Evolutionary conservation across 2,113 vertebrate genomes (phyloP).

Genomic region (Zosterops borbonicus): DNA sequence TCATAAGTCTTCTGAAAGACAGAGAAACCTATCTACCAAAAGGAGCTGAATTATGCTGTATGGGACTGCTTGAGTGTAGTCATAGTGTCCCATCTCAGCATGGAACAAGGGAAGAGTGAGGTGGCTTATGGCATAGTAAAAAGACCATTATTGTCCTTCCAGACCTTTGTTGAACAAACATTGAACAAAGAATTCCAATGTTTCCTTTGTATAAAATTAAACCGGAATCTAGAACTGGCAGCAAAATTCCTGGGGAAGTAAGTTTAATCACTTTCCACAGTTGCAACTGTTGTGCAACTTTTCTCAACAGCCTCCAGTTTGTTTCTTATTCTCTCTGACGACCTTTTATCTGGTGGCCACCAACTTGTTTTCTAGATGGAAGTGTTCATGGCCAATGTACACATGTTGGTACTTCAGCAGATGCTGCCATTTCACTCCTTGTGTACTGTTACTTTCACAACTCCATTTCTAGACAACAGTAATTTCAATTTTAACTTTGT

Average conservation of each 20-base stretch:
- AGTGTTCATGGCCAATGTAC: background rate
- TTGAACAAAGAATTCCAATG: background rate
- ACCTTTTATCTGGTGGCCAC: background rate
- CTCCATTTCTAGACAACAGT: background rate
- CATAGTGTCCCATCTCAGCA: background rate
- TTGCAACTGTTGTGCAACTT: background rate
- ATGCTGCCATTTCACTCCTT: background rate
- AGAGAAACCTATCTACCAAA: background rate
- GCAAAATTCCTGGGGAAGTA: background rate
- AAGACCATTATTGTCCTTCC: background rate
- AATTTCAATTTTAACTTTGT: background rate
- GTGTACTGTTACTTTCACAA: fast-evolving
- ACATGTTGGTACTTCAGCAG: fast-evolving
- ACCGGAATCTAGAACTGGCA: background rate
- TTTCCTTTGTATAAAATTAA: background rate
- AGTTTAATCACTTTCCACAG: background rate
- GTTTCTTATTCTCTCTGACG: background rate
- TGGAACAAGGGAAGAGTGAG: background rate
- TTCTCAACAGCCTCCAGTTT: background rate
- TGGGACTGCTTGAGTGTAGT: background rate
- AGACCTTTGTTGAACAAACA: background rate
- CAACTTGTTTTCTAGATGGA: background rate
- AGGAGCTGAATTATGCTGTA: background rate
- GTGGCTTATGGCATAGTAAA: fast-evolving
- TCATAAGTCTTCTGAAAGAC: background rate